Evolutionary conservation across 2,113 vertebrate species (phyloP).

Genomic region (Tauraco erythrolophus): DNA sequence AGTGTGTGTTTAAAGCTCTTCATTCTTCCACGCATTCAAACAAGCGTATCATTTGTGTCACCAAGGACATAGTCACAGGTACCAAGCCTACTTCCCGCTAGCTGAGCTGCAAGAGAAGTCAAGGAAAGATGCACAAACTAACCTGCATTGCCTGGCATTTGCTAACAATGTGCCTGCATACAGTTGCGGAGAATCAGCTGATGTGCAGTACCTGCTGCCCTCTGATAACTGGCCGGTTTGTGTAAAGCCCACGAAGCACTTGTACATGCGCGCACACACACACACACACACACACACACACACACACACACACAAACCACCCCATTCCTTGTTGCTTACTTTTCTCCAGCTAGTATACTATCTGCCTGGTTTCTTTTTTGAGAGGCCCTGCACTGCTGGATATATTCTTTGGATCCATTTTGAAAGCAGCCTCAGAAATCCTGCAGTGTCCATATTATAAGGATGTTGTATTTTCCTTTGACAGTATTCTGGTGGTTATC

Average conservation of each 20-base stretch:
- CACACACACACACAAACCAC: neutral
- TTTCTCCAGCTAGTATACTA: neutral
- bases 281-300: accelerated
- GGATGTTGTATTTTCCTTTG: neutral
- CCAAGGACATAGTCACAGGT: neutral
- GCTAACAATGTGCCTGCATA: neutral
- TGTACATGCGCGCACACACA: too few species aligned
- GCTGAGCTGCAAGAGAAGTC: neutral
- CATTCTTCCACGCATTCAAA: neutral
- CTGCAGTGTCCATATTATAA: neutral
- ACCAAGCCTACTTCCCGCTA: neutral
- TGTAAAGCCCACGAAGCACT: neutral
- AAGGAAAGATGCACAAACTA: neutral
- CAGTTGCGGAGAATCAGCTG: neutral
- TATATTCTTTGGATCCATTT: neutral
- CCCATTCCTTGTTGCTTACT: neutral
- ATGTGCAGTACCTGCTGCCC: neutral
- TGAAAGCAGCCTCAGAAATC: slow-evolving; percentile 10
- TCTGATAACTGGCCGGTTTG: neutral
- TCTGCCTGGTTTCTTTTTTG: neutral
- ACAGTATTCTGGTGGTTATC: neutral
- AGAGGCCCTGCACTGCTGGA: neutral
- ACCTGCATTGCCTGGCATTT: neutral
- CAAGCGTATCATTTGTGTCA: neutral
- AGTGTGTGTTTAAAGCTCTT: neutral